Evolutionary conservation across 1,140 invertebrate genomes (phyloP), one percentile per base, ranked within the genome.

Genomic region (Babylonia areolata): DNA sequence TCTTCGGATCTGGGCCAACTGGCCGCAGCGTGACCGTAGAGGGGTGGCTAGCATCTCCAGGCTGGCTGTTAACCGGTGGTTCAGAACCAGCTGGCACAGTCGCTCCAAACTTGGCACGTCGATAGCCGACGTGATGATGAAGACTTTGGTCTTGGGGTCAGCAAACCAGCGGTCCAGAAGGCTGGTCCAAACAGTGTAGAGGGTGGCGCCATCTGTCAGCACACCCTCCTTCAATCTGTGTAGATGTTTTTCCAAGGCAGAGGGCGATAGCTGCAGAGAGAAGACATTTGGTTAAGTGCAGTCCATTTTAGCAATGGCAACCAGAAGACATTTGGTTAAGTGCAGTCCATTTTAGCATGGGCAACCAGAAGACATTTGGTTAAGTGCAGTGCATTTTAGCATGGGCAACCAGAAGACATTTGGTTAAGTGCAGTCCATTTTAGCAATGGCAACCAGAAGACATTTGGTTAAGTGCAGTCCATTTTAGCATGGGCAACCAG

Each of bases 151-250:
- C 5, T 88, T 58, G 6, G 88, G 78, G 64, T 90, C 87, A 23
- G 88, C 77, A 20, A 93, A 90, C 90, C 91, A 93, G 31, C 86
- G 81, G 78, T 92, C 81, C 2, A 93, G 86, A 35, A 91, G 77
- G 54, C 88, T 89, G 85, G 88, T 89, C 92, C 92, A 93, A 5
- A 93, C 82, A 58, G 75, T 82, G 78, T 93, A 93, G 40, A 93
- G 81, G 1, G 81, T 80, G 40, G 46, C 69, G 15, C 87, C 87
- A 35, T 85, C 78, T 6, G 73, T 71, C 51, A 87, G 77, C 88
- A 86, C 77, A 80, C 79, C 88, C 33, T 80, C 31, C 37, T 87
- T 80, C 51, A 90, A 73, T 31, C n/a, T 81, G 51, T 85, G 78
- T 15, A 90, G 58, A 40, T 89, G 85, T 35, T 86, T 80, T 37